Conservation (phyloP, 1,140 invertebrate species). For the Bicyclus anynana region DNA sequence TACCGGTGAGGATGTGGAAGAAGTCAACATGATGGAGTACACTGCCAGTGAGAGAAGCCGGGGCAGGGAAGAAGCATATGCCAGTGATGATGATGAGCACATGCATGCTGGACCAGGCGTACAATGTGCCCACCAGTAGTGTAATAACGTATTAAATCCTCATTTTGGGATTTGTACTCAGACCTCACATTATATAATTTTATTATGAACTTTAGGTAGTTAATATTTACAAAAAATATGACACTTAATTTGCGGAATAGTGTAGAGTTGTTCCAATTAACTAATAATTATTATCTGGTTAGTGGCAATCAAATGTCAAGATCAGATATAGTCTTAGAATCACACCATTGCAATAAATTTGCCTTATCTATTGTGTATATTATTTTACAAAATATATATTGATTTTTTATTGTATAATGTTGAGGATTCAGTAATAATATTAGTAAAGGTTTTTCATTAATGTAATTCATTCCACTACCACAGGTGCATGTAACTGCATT, state of each 20-base stretch:
- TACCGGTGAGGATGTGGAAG: constrained; percentile 86
- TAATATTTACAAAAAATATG: constrained; percentile 30
- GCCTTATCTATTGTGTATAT: constrained; percentile 13
- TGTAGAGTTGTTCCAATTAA: constrained; percentile 1
- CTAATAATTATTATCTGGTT: background rate
- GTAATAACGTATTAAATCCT: constrained; percentile 50
- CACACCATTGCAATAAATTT: constrained; percentile 11
- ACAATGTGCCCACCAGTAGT: constrained; percentile 85
- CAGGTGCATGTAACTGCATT: constrained; percentile 25
- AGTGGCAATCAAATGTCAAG: background rate
- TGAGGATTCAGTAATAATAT: constrained; percentile 36
- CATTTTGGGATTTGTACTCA: constrained; percentile 52
- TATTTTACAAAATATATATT: constrained; percentile 8
- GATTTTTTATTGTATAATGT: constrained; percentile 17
- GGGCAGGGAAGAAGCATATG: constrained; percentile 81
- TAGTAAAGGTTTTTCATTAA: constrained; percentile 26
- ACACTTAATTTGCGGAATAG: constrained; percentile 15
- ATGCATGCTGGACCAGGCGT: constrained; percentile 78
- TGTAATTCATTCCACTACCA: constrained; percentile 33
- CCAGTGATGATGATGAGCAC: constrained; percentile 82
- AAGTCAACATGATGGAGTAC: constrained; percentile 89
- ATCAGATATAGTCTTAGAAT: constrained; percentile 2
- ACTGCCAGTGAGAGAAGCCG: constrained; percentile 77
- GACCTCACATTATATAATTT: constrained; percentile 65
- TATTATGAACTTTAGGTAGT: constrained; percentile 54